Base-by-base conservation (phyloP, 2,797 vertebrate species). In the Coranthus polyacanthus region DNA sequence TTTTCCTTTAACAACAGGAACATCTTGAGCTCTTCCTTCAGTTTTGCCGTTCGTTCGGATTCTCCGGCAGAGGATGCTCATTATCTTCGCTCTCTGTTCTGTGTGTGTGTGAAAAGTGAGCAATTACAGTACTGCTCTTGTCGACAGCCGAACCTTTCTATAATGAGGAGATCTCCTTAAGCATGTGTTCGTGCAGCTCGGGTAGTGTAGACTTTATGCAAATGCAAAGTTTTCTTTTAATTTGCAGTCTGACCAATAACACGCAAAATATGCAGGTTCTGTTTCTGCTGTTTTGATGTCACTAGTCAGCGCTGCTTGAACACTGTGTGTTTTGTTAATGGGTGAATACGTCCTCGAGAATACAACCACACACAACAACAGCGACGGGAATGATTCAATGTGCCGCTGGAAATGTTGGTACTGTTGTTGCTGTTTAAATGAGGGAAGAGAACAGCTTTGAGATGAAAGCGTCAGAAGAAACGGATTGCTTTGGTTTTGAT, bases 121-220 rank as follows among this genome's bases (percentile, higher is more conserved):
- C 82, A 89, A 87, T 90, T 91, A 88, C 18, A 47, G 63, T 15
- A 5, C 6, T 9, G 49, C 52, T 77, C 43, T 73, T 53, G 73
- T 61, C 55, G 77, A 80, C 71, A 78, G 76, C 70, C 72, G 59
- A 77, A 41, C 68, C 68, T 58, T 58, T 46, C 71, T 61, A 56
- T 89, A 89, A 91, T 86, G 82, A 92, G 87, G 46, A 86, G 73
- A 77, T 85, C 55, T 77, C 75, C 80, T 79, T 54, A 66, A 84
- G 81, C 82, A 58, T 68, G 3, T 58, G 60, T 65, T 34, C 56
- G 45, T 42, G 22, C 17, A 12, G 6, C 22, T 15, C 11, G 32
- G 56, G 55, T 43, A 32, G 22, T 72, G 75, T 66, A 7, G 58
- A 73, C 57, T 79, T 59, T 46, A 60, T 62, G 65, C 54, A 74